phyloP scores from a whole-genome alignment of 1,140 invertebrate species.

The Parapsyche elsis region DNA sequence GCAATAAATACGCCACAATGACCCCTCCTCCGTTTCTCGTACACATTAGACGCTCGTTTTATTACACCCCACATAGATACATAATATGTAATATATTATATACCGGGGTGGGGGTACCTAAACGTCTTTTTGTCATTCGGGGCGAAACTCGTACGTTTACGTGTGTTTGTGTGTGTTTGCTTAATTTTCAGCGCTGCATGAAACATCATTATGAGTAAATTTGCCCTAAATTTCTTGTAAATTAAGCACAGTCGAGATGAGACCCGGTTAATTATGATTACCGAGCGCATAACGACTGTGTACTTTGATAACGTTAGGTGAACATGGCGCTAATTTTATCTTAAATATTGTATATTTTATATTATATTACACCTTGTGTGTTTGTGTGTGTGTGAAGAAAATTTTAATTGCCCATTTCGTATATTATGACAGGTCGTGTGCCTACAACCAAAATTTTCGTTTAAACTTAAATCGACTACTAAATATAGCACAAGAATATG shows the following conservation, averaged over 20 bases:
- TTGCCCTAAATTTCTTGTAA: conserved; percentile 19
- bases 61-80: background rate
- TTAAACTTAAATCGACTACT: no score
- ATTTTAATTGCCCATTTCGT: no score
- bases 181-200: background rate
- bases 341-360: no score
- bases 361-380: no score
- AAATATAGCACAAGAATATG: no score
- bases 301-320: background rate
- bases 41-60: background rate
- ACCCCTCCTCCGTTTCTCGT: background rate
- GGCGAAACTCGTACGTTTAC: background rate
- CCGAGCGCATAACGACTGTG: conserved; percentile 24
- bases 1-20: conserved; percentile 19
- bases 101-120: background rate
- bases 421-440: no score
- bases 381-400: no score
- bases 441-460: no score
- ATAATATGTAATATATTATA: no score
- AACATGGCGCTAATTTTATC: background rate
- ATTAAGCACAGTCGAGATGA: conserved; percentile 12
- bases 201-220: conserved; percentile 23
- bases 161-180: background rate
- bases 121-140: conserved; percentile 2
- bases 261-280: conserved; percentile 31